phyloP scores from a whole-genome alignment of 2,797 vertebrate genomes.

The Sylvia borin region DNA sequence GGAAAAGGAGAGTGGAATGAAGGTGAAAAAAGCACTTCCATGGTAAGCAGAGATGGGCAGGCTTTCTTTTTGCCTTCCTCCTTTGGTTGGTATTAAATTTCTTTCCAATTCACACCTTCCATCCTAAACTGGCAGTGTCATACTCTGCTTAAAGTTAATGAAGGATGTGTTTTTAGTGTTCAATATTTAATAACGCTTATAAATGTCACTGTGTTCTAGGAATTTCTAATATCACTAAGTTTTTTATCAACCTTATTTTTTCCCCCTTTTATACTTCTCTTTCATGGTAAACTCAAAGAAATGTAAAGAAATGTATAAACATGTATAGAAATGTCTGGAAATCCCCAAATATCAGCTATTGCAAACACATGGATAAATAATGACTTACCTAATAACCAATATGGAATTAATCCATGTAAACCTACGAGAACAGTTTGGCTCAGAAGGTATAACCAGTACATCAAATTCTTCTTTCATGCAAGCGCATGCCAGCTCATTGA shows the following conservation, averaged over 20 bases:
- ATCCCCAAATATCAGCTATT: neutral
- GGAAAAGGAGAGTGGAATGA: conserved; percentile 35
- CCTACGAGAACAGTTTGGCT: neutral
- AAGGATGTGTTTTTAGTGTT: conserved; percentile 40
- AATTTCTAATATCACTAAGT: neutral
- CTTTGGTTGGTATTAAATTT: conserved; percentile 40
- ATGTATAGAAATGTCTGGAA: neutral
- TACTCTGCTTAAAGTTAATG: conserved; percentile 56
- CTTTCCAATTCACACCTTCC: conserved; percentile 26
- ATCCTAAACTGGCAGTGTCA: conserved; percentile 32
- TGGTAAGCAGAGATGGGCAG: neutral
- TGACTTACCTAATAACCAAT: neutral
- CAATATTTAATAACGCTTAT: conserved; percentile 36
- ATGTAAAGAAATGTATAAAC: neutral
- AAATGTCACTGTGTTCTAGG: conserved; percentile 5
- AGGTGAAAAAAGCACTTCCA: neutral
- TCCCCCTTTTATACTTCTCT: neutral
- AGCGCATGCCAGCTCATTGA: neutral
- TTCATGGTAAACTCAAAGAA: neutral
- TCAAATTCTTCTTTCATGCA: conserved; percentile 3
- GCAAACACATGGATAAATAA: neutral
- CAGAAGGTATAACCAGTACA: neutral
- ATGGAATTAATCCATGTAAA: neutral
- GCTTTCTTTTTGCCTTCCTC: neutral
- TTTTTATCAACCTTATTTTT: conserved; percentile 2